Base-by-base conservation (phyloP, 2,113 vertebrate species). In the Centrocercus urophasianus region DNA sequence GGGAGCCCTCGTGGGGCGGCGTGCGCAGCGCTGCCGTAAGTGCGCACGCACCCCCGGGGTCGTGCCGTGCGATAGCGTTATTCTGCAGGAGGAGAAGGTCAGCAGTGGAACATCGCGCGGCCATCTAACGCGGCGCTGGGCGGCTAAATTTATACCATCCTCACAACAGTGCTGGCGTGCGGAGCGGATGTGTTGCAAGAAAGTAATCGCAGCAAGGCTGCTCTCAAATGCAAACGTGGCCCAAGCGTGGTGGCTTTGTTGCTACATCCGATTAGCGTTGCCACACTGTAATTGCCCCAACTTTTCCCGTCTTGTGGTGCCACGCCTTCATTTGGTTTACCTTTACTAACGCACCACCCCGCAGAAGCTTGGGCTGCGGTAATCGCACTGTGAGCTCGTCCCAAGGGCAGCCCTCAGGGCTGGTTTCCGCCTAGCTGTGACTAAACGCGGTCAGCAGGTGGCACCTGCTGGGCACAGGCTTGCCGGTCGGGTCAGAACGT, bases 401-500 rank as follows among this genome's bases (percentile, higher is more conserved):
- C 71, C 66, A 7, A 38, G 45, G 48, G 21, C 56, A 47, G 36
- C 25, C 1, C 14, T 32, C 27, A 48, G 11, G 15, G 59, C 73
- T 70, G n/a, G 0, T 70, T 96, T 34, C 60, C 63, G 17, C 28
- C 36, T 27, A 1, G 45, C 0, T 36, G 60, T 28, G 32, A n/a
- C n/a, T 64, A 47, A 87, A 43, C 11, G 8, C 47, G 22, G 89
- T 47, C 93, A 87, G 52, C 50, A 91, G 64, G 89, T 93, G 91
- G 91, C 89, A 89, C 38, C 82, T 96, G 85, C 78, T 95, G 94
- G 82, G 83, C 87, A 10, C 74, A 75, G n/a, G 52, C 74, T 83
- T 79, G 11, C 71, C 40, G 30, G 59, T 87, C 86, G 32, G 40
- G 54, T 47, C 91, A 50, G 81, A 48, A 9, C 36, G 2, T 50